These are phyloP conservation scores for Ciconia stormi DNA, from an alignment of 2,113 vertebrate genomes.

Conservation along the genomic window DNA sequence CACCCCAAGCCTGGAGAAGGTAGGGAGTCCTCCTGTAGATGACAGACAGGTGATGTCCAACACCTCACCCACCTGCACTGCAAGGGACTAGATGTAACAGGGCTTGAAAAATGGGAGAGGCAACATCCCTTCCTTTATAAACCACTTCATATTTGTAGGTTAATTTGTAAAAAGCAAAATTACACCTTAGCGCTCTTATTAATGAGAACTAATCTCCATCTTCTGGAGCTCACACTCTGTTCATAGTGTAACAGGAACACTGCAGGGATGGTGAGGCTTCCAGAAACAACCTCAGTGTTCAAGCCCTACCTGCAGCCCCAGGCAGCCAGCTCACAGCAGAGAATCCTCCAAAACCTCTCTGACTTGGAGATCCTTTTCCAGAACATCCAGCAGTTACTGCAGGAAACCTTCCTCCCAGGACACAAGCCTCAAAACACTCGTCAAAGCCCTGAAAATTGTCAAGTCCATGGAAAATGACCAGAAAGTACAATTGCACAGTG, in stretches of 20 bases:
- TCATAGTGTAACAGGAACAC: background rate
- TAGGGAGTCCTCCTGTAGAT: background rate
- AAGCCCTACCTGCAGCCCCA: background rate
- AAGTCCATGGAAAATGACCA: background rate
- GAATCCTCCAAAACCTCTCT: background rate
- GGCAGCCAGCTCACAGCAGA: background rate
- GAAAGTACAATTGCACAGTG: background rate
- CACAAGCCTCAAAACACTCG: background rate
- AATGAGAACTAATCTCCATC: background rate
- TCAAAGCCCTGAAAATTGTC: background rate
- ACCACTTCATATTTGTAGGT: background rate
- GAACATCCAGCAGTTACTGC: background rate
- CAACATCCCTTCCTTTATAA: background rate
- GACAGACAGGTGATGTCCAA: background rate
- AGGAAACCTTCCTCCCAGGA: background rate
- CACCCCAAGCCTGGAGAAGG: rapidly evolving
- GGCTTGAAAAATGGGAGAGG: background rate
- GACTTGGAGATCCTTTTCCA: background rate
- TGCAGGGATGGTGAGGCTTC: background rate
- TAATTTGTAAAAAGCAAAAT: background rate
- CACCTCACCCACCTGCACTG: background rate
- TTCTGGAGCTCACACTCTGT: background rate
- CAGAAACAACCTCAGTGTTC: background rate
- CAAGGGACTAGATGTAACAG: background rate
- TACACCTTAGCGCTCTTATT: background rate